Percentiles rank a stretch among this genome's conserved stretches.
Conservation (phyloP, 2,888 invertebrate species). For the Adelognathus sp. region DNA sequence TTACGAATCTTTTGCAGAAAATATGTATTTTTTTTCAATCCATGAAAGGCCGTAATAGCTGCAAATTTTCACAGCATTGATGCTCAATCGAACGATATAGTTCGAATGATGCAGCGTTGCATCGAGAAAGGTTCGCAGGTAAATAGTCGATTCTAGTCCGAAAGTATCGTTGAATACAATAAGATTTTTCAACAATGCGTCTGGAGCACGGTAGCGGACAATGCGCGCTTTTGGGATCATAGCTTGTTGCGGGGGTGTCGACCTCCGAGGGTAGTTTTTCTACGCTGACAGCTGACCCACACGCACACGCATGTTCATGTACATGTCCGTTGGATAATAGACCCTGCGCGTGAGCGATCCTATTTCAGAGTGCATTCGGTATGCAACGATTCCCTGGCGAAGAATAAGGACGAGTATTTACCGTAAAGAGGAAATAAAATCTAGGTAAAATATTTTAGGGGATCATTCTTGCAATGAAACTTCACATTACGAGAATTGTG, state of each 20-base stretch:
- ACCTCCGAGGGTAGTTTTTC: constrained; percentile 36
- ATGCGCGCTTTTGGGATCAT: background rate
- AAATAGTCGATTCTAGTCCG: constrained; percentile 10
- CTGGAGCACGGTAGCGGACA: constrained; percentile 13
- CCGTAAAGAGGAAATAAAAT: background rate
- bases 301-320: background rate
- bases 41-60: background rate
- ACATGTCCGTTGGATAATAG: background rate
- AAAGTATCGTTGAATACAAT: background rate
- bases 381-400: background rate
- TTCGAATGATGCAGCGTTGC: background rate
- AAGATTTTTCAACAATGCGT: constrained; percentile 26
- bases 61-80: background rate
- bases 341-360: background rate
- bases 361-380: constrained; percentile 4
- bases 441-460: background rate
- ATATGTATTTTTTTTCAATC: background rate
- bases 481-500: no score
- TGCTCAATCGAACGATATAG: background rate
- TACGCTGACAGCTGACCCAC: constrained; percentile 31
- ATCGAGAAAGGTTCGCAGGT: constrained; percentile 29
- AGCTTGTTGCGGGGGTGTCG: constrained; percentile 31
- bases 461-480: no score
- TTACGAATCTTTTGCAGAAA: background rate
- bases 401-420: background rate